Percentiles rank a stretch among this genome's conserved stretches.
phyloP scores from a whole-genome alignment of 2,888 invertebrate genomes.

The Parnassius apollo region DNA sequence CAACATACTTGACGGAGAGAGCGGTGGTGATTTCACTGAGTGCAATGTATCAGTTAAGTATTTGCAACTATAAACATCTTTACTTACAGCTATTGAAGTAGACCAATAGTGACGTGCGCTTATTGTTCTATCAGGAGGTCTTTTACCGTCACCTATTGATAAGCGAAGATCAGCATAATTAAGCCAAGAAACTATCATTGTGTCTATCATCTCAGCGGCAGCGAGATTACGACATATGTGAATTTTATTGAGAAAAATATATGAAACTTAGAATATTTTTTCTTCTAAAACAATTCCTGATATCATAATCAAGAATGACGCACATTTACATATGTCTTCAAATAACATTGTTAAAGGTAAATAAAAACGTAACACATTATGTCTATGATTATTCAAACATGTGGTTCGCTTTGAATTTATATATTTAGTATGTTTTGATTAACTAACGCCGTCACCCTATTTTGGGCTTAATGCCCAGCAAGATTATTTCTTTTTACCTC shows the following conservation, averaged over 20 bases:
- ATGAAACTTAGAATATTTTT: slow-evolving; percentile 1
- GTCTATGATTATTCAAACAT: slow-evolving; percentile 4
- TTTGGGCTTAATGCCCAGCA: neutral
- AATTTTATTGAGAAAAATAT: neutral
- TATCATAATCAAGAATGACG: slow-evolving; percentile 14
- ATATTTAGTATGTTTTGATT: slow-evolving; percentile 7
- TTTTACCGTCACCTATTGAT: slow-evolving; percentile 29
- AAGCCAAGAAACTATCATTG: neutral
- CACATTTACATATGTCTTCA: slow-evolving; percentile 8
- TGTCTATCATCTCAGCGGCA: slow-evolving; percentile 1
- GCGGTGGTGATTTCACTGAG: slow-evolving; percentile 39
- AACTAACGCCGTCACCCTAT: neutral
- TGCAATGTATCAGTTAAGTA: slow-evolving; percentile 36
- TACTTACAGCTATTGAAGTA: slow-evolving; percentile 25
- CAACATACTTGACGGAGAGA: slow-evolving; percentile 31
- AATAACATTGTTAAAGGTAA: slow-evolving; percentile 21
- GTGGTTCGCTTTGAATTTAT: slow-evolving; percentile 11
- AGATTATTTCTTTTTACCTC: neutral
- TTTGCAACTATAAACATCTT: slow-evolving; percentile 38
- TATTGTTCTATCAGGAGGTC: slow-evolving; percentile 26
- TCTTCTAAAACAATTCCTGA: slow-evolving; percentile 2
- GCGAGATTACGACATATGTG: neutral
- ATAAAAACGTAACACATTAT: slow-evolving; percentile 11
- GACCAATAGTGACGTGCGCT: slow-evolving; percentile 25
- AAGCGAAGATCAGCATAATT: slow-evolving; percentile 23